phyloP scores from a whole-genome alignment of 2,888 invertebrate genomes.

The Leptarthrus brevirostris region DNA sequence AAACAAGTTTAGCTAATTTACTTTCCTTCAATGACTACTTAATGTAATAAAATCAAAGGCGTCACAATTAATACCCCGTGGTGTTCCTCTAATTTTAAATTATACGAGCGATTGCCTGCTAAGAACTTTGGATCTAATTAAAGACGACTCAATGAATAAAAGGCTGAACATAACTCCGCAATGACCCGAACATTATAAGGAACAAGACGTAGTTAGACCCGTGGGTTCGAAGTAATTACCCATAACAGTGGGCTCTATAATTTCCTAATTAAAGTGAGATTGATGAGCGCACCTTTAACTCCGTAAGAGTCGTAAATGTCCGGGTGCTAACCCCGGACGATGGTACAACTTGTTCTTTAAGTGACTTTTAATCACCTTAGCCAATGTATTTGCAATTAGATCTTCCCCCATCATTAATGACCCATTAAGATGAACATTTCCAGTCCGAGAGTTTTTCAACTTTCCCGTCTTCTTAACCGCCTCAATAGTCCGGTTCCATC shows the following conservation, averaged over 20 bases:
- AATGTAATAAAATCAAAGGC: too few relatives aligned
- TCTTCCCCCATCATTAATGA: constrained; percentile 40
- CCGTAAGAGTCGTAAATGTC: constrained; percentile 22
- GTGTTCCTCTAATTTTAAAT: too few relatives aligned
- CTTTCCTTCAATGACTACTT: too few relatives aligned
- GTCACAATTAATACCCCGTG: too few relatives aligned
- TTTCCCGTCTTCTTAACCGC: background rate
- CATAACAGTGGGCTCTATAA: background rate
- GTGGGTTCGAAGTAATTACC: constrained; percentile 8
- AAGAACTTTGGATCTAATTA: too few relatives aligned
- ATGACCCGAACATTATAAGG: background rate
- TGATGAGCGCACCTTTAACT: constrained; percentile 22
- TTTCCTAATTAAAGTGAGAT: constrained; percentile 8
- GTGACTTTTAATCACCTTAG: constrained; percentile 46
- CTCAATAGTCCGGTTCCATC: background rate
- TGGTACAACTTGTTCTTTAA: constrained; percentile 17
- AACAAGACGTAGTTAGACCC: background rate
- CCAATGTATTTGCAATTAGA: constrained; percentile 25
- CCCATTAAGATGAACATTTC: constrained; percentile 30
- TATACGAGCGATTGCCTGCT: too few relatives aligned
- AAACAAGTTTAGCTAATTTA: too few relatives aligned
- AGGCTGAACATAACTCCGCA: background rate
- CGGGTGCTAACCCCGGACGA: constrained; percentile 23
- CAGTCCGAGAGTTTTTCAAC: background rate
- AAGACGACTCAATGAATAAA: background rate